A percentile compares a stretch with the other conserved stretches of the same genome.
Conservation (phyloP, 2,888 invertebrate species). For the Chymomyza procnemis region DNA sequence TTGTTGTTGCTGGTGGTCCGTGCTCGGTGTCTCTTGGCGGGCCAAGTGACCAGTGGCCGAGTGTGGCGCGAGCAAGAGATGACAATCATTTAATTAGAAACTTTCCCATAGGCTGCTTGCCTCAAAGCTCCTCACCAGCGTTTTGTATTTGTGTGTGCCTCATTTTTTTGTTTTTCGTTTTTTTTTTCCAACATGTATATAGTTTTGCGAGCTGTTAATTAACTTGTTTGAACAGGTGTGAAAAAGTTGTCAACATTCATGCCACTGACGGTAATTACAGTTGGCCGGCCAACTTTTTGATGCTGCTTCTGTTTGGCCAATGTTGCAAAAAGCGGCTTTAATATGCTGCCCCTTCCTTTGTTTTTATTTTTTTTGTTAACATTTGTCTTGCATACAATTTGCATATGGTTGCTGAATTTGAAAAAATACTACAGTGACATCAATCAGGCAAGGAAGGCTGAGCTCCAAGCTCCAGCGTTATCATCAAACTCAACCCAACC, state of each 20-base stretch:
- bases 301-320: constrained; percentile 28
- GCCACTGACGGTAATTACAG: constrained; percentile 60
- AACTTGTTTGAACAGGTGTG: constrained; percentile 75
- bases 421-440: constrained; percentile 63
- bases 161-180: constrained; percentile 23
- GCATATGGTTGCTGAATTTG: constrained; percentile 46
- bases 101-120: constrained; percentile 77
- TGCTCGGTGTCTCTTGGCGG: constrained; percentile 19
- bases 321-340: background rate
- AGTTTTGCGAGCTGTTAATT: constrained; percentile 73
- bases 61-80: constrained; percentile 63
- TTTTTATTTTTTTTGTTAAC: constrained; percentile 15
- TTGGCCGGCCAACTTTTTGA: constrained; percentile 72
- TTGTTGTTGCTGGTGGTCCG: constrained; percentile 52
- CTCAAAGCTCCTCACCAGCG: constrained; percentile 30
- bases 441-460: constrained; percentile 69
- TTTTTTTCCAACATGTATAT: constrained; percentile 37
- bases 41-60: constrained; percentile 39
- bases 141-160: constrained; percentile 24
- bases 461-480: constrained; percentile 8
- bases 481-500: background rate
- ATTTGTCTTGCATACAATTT: constrained; percentile 54
- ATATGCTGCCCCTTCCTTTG: constrained; percentile 13
- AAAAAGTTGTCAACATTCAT: constrained; percentile 66
- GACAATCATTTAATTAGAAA: constrained; percentile 78